Evolutionary conservation across 64 coral and sea anemone species (phyloP).

Genomic region (Montipora capricornis): DNA sequence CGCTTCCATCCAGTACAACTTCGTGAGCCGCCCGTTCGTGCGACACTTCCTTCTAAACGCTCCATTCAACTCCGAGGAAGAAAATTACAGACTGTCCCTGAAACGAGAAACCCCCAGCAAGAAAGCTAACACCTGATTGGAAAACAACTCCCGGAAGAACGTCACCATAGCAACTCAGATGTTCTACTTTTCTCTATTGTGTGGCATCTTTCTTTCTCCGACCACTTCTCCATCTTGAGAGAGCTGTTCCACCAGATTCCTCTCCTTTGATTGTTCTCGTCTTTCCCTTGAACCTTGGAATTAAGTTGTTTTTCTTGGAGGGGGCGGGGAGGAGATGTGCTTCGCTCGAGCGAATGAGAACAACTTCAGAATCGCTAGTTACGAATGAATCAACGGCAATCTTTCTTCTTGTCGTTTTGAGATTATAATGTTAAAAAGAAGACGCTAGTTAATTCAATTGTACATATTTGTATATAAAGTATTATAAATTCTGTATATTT

Average conservation of each 20-base stretch:
- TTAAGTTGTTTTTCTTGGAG: too few species aligned
- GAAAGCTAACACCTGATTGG: slow-evolving; percentile 15
- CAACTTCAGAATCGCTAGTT: too few species aligned
- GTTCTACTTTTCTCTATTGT: not conserved
- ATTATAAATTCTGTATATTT: not conserved
- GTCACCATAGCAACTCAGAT: not conserved
- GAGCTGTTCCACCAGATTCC: not conserved
- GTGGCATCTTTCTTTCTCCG: not conserved
- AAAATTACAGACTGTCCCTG: slow-evolving; percentile 88
- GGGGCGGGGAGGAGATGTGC: too few species aligned
- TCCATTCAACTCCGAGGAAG: slow-evolving; percentile 89
- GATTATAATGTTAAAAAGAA: not conserved
- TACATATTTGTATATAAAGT: not conserved
- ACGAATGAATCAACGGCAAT: too few species aligned
- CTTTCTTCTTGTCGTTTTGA: too few species aligned
- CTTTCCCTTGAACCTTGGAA: too few species aligned
- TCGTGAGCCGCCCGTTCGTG: slow-evolving; percentile 64
- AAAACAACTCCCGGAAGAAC: not conserved
- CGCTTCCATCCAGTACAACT: slow-evolving; percentile 86
- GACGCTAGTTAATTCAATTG: not conserved
- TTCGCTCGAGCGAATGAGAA: too few species aligned
- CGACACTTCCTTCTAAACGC: slow-evolving; percentile 82
- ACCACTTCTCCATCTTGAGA: not conserved
- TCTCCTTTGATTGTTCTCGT: not conserved
- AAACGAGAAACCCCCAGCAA: slow-evolving; percentile 77